phyloP scores from a whole-genome alignment of 2,797 vertebrate genomes.

The Melanotaenia maccullochi region DNA sequence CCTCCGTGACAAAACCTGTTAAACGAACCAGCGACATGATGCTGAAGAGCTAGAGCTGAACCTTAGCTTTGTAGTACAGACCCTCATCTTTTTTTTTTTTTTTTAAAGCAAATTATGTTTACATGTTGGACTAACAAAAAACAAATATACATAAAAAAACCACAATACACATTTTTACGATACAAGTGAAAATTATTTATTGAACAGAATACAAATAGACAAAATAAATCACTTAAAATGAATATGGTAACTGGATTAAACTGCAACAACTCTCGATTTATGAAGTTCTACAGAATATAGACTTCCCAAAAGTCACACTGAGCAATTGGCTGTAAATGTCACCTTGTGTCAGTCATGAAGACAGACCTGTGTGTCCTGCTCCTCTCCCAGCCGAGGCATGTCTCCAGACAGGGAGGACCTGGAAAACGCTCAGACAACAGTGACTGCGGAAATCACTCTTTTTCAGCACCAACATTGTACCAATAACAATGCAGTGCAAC shows the following conservation, averaged over 20 bases:
- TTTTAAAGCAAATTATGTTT: too few species aligned
- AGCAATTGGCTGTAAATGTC: constrained; percentile 35
- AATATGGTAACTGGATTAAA: background rate
- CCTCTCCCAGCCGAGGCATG: constrained; percentile 45
- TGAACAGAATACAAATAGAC: background rate
- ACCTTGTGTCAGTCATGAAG: constrained; percentile 58
- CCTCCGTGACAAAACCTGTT: too few species aligned
- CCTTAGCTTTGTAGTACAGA: too few species aligned
- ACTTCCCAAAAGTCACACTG: background rate
- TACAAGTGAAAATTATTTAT: constrained; percentile 9
- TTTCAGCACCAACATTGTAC: constrained; percentile 31
- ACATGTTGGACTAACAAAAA: too few species aligned
- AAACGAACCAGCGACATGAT: too few species aligned
- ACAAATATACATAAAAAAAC: background rate
- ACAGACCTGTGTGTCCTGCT: constrained; percentile 38
- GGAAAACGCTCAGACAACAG: constrained; percentile 81
- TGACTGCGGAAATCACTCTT: constrained; percentile 61
- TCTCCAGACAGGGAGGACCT: constrained; percentile 64
- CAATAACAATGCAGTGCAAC: constrained; percentile 50
- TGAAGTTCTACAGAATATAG: background rate
- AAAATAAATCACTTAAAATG: background rate
- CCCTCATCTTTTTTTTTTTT: too few species aligned
- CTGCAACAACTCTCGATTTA: background rate
- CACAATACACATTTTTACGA: background rate
- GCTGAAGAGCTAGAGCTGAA: too few species aligned